Evolutionary conservation across 2,113 vertebrate species (phyloP).

Genomic region (Xyliphius kryptos): DNA sequence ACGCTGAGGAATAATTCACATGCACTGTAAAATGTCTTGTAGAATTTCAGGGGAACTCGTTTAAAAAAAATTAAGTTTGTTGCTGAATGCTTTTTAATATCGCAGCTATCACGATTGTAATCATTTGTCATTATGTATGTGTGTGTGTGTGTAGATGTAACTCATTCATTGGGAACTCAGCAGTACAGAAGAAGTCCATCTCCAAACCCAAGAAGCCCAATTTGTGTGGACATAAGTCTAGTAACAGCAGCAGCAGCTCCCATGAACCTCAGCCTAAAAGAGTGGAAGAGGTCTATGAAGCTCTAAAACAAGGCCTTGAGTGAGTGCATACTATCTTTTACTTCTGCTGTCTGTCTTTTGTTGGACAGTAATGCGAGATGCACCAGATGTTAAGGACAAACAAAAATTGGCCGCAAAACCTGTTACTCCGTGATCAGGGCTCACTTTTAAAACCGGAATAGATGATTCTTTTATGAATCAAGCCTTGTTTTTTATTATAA

Average conservation of each 20-base stretch:
- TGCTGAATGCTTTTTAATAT: not conserved
- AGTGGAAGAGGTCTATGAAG: slow-evolving; percentile 86
- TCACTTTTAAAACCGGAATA: too few species aligned
- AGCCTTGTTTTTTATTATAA: too few species aligned
- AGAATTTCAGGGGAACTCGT: too few species aligned
- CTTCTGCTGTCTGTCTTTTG: too few species aligned
- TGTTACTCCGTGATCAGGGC: too few species aligned
- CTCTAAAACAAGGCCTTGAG: slow-evolving; percentile 87
- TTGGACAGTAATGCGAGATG: too few species aligned
- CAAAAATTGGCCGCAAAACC: too few species aligned
- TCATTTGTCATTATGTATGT: slow-evolving; percentile 5
- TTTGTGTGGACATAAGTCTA: slow-evolving; percentile 82
- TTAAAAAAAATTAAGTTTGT: too few species aligned
- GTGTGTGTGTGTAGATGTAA: slow-evolving; percentile 75
- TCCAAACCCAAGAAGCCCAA: slow-evolving; percentile 92
- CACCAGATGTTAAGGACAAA: too few species aligned
- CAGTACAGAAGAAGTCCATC: slow-evolving; percentile 84
- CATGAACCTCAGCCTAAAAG: slow-evolving; percentile 89
- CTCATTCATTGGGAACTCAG: slow-evolving; percentile 92
- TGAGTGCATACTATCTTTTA: slow-evolving; percentile 68
- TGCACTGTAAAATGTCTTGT: too few species aligned
- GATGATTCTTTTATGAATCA: too few species aligned
- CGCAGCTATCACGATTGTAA: not conserved
- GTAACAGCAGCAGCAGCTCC: slow-evolving; percentile 70
- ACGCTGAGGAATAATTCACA: not conserved